Percentiles rank a stretch among this genome's conserved stretches.
phyloP scores from a whole-genome alignment of 37 sponge, comb jelly and placozoan species.

The Beroe ovata region DNA sequence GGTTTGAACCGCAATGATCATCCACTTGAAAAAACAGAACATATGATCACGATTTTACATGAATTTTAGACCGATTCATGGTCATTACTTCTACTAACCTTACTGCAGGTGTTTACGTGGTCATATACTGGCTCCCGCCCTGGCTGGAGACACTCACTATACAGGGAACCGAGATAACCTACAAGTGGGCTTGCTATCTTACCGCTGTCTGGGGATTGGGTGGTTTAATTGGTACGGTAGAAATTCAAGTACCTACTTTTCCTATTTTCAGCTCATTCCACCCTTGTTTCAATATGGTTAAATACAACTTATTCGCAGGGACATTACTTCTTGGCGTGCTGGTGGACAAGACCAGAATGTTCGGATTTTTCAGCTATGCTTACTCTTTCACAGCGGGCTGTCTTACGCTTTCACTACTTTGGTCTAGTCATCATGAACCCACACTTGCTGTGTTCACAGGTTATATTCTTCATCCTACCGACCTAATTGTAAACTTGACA shows the following conservation, averaged over 20 bases:
- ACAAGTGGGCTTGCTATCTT: not conserved
- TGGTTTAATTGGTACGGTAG: not conserved
- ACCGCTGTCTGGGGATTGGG: slow-evolving; percentile 45
- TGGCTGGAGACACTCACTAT: slow-evolving; percentile 38
- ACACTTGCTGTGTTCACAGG: too few relatives aligned
- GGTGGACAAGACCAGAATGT: not conserved
- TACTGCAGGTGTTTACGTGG: slow-evolving; percentile 34
- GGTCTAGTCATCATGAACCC: too few relatives aligned
- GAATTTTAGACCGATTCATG: too few relatives aligned
- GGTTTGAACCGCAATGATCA: too few relatives aligned
- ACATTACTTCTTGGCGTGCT: not conserved
- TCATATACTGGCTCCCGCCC: slow-evolving; percentile 48
- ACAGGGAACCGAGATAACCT: not conserved
- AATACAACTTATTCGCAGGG: slow-evolving; percentile 16
- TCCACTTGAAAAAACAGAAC: too few relatives aligned
- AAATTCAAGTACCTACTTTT: not conserved
- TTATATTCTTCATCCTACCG: too few relatives aligned
- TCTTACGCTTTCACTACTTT: not conserved
- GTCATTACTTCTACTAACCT: not conserved
- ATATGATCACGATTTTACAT: too few relatives aligned
- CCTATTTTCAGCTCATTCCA: not conserved
- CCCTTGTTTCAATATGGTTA: not conserved
- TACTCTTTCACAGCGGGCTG: not conserved
- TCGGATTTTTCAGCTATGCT: not conserved
- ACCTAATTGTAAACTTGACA: too few relatives aligned